Percentiles rank a stretch among this genome's conserved stretches.
Conservation (phyloP, 2,888 invertebrate genomes). For the Hofmannophila pseudospretella region DNA sequence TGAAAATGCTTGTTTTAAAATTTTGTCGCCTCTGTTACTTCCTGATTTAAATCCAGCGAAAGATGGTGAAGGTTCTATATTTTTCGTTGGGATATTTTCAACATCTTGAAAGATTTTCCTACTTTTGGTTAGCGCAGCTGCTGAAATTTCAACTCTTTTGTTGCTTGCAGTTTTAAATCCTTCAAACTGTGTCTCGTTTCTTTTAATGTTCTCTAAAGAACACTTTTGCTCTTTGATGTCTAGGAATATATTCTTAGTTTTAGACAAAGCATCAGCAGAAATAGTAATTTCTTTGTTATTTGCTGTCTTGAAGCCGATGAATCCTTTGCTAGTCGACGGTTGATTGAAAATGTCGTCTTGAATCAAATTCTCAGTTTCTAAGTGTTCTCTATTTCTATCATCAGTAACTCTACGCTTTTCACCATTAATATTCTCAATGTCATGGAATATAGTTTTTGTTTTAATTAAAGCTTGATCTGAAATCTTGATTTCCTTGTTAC, state of each 20-base stretch:
- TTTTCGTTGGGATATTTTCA: not conserved
- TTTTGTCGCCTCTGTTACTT: constrained; percentile 36
- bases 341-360: not conserved
- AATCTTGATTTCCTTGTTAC: constrained; percentile 30
- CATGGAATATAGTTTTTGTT: no score
- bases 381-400: no score
- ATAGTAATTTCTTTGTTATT: constrained; percentile 31
- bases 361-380: not conserved
- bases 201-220: no score
- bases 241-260: constrained; percentile 40
- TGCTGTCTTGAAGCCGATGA: constrained; percentile 33
- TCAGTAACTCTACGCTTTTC: no score
- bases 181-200: constrained; percentile 7
- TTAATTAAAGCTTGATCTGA: constrained; percentile 20
- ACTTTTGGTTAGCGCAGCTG: constrained; percentile 36
- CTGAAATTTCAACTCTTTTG: constrained; percentile 30
- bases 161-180: constrained; percentile 39
- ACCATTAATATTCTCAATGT: constrained; percentile 1
- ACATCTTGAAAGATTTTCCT: constrained; percentile 36
- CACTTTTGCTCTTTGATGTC: no score
- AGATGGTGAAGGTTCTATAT: not conserved
- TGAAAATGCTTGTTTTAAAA: constrained; percentile 29
- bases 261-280: constrained; percentile 35
- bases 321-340: constrained; percentile 3
- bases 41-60: constrained; percentile 38